These are phyloP conservation scores for Fregetta grallaria DNA, from an alignment of 2,113 vertebrate genomes.

Conservation along the genomic window DNA sequence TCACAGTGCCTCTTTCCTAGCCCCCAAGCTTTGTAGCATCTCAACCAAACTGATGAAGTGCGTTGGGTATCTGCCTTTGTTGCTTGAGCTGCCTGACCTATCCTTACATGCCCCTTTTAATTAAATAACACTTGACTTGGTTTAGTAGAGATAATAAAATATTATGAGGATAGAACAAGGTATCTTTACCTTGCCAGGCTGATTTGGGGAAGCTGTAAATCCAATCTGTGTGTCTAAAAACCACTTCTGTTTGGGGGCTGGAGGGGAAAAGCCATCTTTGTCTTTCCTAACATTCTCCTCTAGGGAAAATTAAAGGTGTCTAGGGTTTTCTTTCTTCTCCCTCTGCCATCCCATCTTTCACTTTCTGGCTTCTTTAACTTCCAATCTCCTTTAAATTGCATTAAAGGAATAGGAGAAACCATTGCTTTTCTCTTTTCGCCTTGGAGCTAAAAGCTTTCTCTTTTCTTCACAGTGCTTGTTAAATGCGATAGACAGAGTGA, in stretches of 20 bases:
- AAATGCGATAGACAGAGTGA: slow-evolving; percentile 51
- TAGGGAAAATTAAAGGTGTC: slow-evolving; percentile 26
- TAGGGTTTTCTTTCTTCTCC: not conserved
- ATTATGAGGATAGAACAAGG: not conserved
- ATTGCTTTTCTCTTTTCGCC: slow-evolving; percentile 6
- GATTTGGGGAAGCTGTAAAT: slow-evolving; percentile 35
- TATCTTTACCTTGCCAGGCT: slow-evolving; percentile 33
- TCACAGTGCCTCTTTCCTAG: not conserved
- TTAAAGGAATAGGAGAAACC: slow-evolving; percentile 38
- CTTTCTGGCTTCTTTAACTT: slow-evolving; percentile 46
- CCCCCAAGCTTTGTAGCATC: not conserved
- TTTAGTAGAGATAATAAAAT: slow-evolving; percentile 26
- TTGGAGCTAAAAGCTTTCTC: slow-evolving; percentile 66
- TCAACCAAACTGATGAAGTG: not conserved
- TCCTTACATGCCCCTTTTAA: not conserved
- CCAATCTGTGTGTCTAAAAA: slow-evolving; percentile 14
- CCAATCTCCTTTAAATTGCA: slow-evolving; percentile 58
- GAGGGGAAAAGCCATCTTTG: not conserved
- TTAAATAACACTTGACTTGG: slow-evolving; percentile 29
- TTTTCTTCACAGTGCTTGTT: slow-evolving; percentile 47
- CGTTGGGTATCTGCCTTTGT: not conserved
- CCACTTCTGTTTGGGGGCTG: not conserved
- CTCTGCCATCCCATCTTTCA: slow-evolving; percentile 10
- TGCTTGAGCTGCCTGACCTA: not conserved
- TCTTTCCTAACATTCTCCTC: not conserved